Evolutionary conservation across 2,888 invertebrate genomes (phyloP).

Genomic region (Hipparchia sbordonii): DNA sequence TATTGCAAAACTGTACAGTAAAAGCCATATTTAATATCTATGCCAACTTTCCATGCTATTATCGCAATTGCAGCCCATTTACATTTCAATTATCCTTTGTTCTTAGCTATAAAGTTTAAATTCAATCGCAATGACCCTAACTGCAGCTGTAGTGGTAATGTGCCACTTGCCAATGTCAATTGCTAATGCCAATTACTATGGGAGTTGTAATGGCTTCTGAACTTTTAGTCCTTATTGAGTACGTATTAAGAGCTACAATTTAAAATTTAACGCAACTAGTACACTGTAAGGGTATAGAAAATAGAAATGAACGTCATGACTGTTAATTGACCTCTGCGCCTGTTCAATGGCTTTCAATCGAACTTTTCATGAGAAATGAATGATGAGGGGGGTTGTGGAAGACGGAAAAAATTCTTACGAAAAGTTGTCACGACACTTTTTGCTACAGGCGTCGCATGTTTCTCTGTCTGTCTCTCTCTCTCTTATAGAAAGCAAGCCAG

Average conservation of each 20-base stretch:
- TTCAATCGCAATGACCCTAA: constrained; percentile 40
- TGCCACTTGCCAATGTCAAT: constrained; percentile 24
- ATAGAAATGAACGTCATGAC: background rate
- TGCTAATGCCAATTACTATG: constrained; percentile 33
- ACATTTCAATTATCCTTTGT: constrained; percentile 36
- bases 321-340: constrained; percentile 12
- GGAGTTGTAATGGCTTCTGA: constrained; percentile 8
- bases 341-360: background rate
- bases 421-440: no score
- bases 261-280: background rate
- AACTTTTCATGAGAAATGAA: background rate
- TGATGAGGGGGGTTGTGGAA: no score
- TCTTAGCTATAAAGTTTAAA: constrained; percentile 40
- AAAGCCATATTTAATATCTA: constrained; percentile 8
- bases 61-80: constrained; percentile 31
- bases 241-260: constrained; percentile 6
- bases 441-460: no score
- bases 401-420: no score
- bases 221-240: constrained; percentile 7
- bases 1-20: background rate
- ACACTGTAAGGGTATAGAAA: background rate
- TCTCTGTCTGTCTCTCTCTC: no score
- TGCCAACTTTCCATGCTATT: constrained; percentile 13
- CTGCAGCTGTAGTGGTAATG: constrained; percentile 36
- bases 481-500: no score